Evolutionary conservation across 2,797 vertebrate species (phyloP).

Genomic region (Schizopygopsis pylzovi): DNA sequence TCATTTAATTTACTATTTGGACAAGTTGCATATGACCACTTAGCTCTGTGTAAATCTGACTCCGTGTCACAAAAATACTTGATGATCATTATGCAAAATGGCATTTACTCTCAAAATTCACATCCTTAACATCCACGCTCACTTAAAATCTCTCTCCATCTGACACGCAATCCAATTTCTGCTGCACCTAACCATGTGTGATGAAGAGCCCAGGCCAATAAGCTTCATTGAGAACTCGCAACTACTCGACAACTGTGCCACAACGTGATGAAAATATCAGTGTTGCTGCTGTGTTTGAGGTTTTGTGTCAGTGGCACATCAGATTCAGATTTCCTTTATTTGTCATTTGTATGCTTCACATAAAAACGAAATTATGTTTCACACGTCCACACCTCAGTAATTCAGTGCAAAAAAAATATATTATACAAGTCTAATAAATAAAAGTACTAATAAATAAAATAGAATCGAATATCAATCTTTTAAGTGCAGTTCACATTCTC

Average conservation of each 20-base stretch:
- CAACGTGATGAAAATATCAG: constrained; percentile 54
- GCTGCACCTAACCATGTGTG: constrained; percentile 15
- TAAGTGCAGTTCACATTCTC: too few relatives aligned
- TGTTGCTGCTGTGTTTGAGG: constrained; percentile 19
- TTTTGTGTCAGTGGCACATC: constrained; percentile 58
- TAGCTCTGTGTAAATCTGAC: constrained; percentile 11
- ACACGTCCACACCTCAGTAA: too few relatives aligned
- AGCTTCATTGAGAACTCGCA: constrained; percentile 54
- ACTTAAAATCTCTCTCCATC: constrained; percentile 16
- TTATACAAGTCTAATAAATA: too few relatives aligned
- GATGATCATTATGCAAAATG: neutral
- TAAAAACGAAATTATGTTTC: too few relatives aligned
- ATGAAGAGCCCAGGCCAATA: constrained; percentile 50
- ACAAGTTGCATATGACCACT: neutral
- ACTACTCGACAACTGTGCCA: constrained; percentile 40
- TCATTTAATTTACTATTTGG: constrained; percentile 3
- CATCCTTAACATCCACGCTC: neutral
- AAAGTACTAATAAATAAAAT: too few relatives aligned
- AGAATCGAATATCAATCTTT: too few relatives aligned
- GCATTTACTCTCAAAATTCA: neutral
- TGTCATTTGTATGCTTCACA: too few relatives aligned
- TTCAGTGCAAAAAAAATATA: too few relatives aligned
- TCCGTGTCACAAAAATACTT: neutral
- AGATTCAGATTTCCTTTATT: too few relatives aligned
- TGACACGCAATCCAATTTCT: constrained; percentile 21